phyloP scores from a whole-genome alignment of 2,113 vertebrate genomes.

The Ardeotis arabs region DNA sequence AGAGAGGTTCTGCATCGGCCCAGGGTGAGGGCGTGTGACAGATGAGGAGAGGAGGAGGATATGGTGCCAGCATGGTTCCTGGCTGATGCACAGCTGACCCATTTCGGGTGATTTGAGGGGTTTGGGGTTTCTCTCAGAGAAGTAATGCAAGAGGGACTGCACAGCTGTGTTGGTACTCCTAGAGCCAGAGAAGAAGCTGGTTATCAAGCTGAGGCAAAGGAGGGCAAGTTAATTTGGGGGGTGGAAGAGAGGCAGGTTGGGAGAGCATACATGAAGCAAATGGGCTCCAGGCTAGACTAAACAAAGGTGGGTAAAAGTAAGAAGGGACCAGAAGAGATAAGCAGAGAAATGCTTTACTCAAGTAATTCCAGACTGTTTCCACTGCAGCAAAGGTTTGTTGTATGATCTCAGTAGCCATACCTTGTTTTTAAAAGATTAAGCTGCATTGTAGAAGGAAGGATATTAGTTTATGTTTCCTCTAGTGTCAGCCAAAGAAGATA shows the following conservation, averaged over 20 bases:
- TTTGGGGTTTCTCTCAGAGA: not conserved
- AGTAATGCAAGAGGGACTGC: not conserved
- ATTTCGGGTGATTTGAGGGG: not conserved
- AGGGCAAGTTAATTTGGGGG: not conserved
- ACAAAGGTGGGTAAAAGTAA: not conserved
- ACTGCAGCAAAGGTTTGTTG: not conserved
- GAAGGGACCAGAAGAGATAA: not conserved
- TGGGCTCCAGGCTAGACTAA: not conserved
- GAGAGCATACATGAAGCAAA: not conserved
- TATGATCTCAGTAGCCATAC: not conserved
- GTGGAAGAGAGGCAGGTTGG: not conserved
- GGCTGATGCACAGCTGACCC: not conserved
- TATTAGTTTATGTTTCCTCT: conserved; percentile 16
- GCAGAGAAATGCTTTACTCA: not conserved
- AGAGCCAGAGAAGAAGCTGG: not conserved
- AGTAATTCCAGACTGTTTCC: not conserved
- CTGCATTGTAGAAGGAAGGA: not conserved
- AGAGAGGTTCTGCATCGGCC: not conserved
- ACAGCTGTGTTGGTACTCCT: not conserved
- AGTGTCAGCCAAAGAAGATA: not conserved
- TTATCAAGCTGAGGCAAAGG: not conserved
- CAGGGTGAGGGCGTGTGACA: not conserved
- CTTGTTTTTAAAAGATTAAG: conserved; percentile 26
- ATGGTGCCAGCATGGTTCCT: not conserved
- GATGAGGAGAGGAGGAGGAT: not conserved